Evolutionary conservation across 2,797 vertebrate genomes (phyloP).

Genomic region (Zenarchopterus dispar): DNA sequence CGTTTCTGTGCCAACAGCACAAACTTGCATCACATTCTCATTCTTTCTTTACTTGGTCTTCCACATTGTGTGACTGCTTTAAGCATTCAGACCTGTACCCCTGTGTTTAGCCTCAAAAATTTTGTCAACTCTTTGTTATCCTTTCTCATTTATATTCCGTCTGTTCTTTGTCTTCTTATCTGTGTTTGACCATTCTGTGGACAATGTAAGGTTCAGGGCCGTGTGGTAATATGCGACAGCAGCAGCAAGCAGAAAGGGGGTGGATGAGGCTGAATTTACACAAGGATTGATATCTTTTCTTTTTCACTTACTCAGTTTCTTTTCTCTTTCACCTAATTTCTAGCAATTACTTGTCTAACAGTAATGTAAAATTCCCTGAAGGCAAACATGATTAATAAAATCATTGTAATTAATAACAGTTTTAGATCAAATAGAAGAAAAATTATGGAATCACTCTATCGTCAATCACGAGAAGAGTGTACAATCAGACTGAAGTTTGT

Average conservation of each 20-base stretch:
- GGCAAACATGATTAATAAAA: no score
- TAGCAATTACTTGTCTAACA: no score
- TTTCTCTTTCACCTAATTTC: neutral
- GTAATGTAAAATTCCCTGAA: no score
- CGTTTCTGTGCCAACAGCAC: constrained; percentile 41
- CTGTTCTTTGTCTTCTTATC: constrained; percentile 26
- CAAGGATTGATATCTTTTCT: constrained; percentile 16
- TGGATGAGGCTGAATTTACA: constrained; percentile 34
- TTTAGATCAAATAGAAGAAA: no score
- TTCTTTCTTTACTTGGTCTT: constrained; percentile 27
- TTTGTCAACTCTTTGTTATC: constrained; percentile 26
- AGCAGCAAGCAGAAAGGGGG: constrained; percentile 16
- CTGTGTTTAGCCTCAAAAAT: constrained; percentile 38
- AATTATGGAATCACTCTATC: no score
- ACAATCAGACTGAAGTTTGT: no score
- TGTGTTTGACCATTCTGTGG: constrained; percentile 25
- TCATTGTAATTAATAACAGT: no score
- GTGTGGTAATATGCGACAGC: constrained; percentile 15
- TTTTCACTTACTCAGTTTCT: constrained; percentile 11
- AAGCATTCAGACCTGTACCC: constrained; percentile 42
- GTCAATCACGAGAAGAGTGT: no score
- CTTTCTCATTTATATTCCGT: constrained; percentile 47
- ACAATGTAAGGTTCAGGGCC: constrained; percentile 24
- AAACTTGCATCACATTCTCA: constrained; percentile 48
- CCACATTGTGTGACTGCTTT: constrained; percentile 15